Evolutionary conservation across 2,113 vertebrate species (phyloP), one percentile per base, ranked within the genome.

Genomic region (Geothlypis trichas): DNA sequence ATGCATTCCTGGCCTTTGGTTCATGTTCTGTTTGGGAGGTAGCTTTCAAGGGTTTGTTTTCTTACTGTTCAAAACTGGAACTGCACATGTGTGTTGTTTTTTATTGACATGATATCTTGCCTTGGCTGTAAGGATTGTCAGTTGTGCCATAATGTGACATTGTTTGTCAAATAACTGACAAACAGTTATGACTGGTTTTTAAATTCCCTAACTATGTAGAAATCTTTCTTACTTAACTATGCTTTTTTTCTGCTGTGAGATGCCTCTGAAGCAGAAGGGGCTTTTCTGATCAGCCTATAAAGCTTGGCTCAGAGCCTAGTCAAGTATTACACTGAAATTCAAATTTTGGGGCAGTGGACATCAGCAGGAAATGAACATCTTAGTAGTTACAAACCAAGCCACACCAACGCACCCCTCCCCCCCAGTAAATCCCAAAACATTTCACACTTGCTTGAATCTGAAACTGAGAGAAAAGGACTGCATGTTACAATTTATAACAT

Each of bases 11-110:
- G 30, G 63, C 71, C 44, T 94, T 92, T 82, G 76, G 58, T 92
- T 95, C 92, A 63, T 96, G 55, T 86, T 93, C 79, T 95, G 5
- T 55, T 76, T 62, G 33, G 90, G 86, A 94, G 82, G 85, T 80
- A 68, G 52, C 46, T 97, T 95, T 96, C 84, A 57, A 44, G 44
- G 44, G 44, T 95, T 81, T 80, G 30, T 95, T 94, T 89, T 91
- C 80, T 88, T 94, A 82, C 76, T 75, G 66, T 77, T 94, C 87
- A 79, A 71, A 94, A 92, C 55, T 33, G 39, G 71, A 86, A 31
- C 63, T 71, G 24, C 39, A 30, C 31, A 26, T 62, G 51, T 75
- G 44, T 37, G 5, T 55, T 55, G 16, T 35, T 92, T 94, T 93
- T 57, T 66, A 77, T 77, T 55, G 90, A 89, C 51, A 72, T 78